These are phyloP conservation scores for Aleiodes alternator DNA, from an alignment of 2,888 invertebrate species.

Conservation along the genomic window DNA sequence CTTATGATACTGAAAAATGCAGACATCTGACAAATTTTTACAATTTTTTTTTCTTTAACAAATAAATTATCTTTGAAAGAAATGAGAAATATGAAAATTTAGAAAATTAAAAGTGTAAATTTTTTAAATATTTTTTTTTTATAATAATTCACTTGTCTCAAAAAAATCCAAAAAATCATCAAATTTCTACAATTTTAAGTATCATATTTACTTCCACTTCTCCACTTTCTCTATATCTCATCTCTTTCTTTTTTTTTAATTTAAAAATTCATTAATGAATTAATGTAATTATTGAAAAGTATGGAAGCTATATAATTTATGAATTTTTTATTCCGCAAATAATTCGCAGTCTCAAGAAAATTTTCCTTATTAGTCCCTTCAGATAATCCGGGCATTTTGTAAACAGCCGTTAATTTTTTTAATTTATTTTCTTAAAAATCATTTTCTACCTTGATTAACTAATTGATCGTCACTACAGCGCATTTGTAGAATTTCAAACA, in stretches of 20 bases:
- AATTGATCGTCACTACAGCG: conserved; percentile 30
- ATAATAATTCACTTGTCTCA: no score
- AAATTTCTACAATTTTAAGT: no score
- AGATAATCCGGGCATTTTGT: conserved; percentile 4
- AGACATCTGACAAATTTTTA: no score
- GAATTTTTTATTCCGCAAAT: neutral
- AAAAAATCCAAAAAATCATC: no score
- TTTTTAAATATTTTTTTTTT: no score
- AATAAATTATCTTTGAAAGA: no score
- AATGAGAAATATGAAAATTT: no score
- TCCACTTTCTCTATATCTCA: no score
- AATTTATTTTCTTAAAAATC: neutral
- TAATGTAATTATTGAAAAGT: conserved; percentile 31
- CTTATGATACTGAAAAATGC: no score
- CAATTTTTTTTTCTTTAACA: no score
- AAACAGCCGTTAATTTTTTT: neutral
- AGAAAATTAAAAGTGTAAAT: no score
- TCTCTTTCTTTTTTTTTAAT: neutral
- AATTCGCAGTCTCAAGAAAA: conserved; percentile 15
- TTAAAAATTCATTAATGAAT: conserved; percentile 36
- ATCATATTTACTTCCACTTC: no score
- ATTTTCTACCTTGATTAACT: neutral
- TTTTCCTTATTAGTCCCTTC: neutral
- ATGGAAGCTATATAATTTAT: conserved; percentile 47
- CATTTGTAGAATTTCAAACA: conserved; percentile 35